Conservation (phyloP, 1,140 invertebrate genomes). For the Periplaneta americana region DNA sequence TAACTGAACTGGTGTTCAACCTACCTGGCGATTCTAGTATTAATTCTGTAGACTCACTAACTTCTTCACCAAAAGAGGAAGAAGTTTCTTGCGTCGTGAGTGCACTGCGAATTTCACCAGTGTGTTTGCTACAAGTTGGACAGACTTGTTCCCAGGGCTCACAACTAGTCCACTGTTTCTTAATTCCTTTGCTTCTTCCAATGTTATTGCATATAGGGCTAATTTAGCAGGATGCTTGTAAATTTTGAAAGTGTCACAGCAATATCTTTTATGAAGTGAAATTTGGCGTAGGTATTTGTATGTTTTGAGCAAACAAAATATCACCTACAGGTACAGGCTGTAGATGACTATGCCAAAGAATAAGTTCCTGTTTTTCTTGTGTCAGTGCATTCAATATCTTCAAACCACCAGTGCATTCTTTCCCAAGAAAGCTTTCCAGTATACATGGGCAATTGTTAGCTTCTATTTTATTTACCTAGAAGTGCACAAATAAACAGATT, state of each 20-base stretch:
- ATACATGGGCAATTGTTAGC: not conserved
- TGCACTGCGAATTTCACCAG: not conserved
- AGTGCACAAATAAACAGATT: too few species aligned
- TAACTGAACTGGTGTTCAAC: not conserved
- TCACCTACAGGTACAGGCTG: not conserved
- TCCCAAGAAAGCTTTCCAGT: not conserved
- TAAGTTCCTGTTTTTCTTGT: too few species aligned
- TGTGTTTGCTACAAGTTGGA: not conserved
- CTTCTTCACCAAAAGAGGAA: not conserved
- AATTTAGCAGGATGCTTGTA: not conserved
- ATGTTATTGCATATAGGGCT: not conserved
- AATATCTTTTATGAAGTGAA: not conserved
- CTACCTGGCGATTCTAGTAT: too few species aligned
- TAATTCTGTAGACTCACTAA: not conserved
- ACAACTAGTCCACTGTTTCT: not conserved
- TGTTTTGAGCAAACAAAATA: too few species aligned
- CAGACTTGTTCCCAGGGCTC: not conserved
- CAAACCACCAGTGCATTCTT: too few species aligned
- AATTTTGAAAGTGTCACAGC: not conserved
- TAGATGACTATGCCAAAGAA: not conserved
- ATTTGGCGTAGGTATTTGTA: too few species aligned
- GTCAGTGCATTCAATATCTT: too few species aligned
- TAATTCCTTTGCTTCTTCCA: too few species aligned
- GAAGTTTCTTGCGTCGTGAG: too few species aligned
- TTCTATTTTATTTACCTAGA: too few species aligned